Conservation (phyloP, 2,113 vertebrate species). For the Catharus bicknelli region DNA sequence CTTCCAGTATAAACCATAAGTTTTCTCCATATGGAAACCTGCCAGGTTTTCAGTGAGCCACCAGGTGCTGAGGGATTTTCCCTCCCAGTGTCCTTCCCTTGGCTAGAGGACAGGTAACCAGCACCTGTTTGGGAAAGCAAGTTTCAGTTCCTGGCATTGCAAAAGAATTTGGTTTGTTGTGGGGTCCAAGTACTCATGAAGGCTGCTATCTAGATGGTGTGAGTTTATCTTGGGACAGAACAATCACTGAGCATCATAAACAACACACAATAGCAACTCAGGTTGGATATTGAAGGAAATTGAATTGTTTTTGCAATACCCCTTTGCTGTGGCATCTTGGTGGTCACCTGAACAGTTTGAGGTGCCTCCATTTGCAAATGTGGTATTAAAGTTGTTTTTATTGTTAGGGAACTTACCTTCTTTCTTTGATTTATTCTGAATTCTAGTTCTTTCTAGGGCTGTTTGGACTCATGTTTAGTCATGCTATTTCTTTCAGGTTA, state of each 20-base stretch:
- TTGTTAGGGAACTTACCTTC: neutral
- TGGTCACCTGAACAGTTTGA: neutral
- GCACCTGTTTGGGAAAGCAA: neutral
- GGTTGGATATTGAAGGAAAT: neutral
- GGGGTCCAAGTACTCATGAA: neutral
- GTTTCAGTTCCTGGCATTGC: neutral
- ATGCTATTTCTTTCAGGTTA: neutral
- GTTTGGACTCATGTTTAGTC: neutral
- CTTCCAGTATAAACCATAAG: neutral
- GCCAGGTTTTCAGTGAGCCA: neutral
- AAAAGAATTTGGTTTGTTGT: neutral
- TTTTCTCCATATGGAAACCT: neutral
- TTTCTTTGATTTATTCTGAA: neutral
- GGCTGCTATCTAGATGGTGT: fast-evolving
- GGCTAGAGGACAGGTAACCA: no score
- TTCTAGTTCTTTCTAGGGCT: neutral
- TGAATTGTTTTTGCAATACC: neutral
- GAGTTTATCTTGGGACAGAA: neutral
- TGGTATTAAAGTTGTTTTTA: neutral
- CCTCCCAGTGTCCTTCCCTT: neutral
- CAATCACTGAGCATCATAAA: neutral
- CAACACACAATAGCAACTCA: neutral
- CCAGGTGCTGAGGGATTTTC: neutral
- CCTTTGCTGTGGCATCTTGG: neutral
- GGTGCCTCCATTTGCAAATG: neutral